Evolutionary conservation across 2,888 invertebrate genomes (phyloP).

Genomic region (Agriopis leucophaearia): DNA sequence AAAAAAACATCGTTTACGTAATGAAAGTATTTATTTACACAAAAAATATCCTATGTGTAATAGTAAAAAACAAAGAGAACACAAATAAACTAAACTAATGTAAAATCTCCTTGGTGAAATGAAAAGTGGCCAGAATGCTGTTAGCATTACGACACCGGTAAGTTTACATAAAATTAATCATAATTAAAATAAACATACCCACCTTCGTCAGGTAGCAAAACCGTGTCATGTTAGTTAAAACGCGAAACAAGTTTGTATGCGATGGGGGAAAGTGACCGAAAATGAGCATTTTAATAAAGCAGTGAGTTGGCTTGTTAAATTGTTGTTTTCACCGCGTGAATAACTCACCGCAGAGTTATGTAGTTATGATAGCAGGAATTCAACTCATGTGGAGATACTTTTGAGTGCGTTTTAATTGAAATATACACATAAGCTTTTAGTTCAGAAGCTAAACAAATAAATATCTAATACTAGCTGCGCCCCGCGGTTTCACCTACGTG

Average conservation of each 20-base stretch:
- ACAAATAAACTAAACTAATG: too few species aligned
- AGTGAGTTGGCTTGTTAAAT: constrained; percentile 37
- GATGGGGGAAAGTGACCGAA: constrained; percentile 39
- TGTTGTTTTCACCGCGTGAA: constrained; percentile 35
- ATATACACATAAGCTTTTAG: neutral
- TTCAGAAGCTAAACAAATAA: neutral
- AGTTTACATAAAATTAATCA: too few species aligned
- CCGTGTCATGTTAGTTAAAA: constrained; percentile 17
- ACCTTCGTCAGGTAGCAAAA: constrained; percentile 3
- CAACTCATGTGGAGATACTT: constrained; percentile 2
- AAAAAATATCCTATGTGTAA: too few species aligned
- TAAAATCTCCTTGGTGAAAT: too few species aligned
- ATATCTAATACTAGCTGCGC: too few species aligned
- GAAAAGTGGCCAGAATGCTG: too few species aligned
- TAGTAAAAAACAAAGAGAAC: too few species aligned
- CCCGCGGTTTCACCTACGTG: too few species aligned
- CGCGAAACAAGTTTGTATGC: constrained; percentile 35
- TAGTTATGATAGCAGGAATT: constrained; percentile 12
- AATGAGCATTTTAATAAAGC: constrained; percentile 44
- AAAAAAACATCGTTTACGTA: too few species aligned
- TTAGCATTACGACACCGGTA: too few species aligned
- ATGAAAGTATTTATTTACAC: too few species aligned
- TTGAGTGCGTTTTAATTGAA: neutral
- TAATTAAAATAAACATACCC: too few species aligned
- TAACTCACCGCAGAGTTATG: constrained; percentile 15